A percentile compares a stretch with the other conserved stretches of the same genome.
These are phyloP conservation scores for Campoplex capitator DNA, from an alignment of 2,888 invertebrate genomes.

Conservation along the genomic window DNA sequence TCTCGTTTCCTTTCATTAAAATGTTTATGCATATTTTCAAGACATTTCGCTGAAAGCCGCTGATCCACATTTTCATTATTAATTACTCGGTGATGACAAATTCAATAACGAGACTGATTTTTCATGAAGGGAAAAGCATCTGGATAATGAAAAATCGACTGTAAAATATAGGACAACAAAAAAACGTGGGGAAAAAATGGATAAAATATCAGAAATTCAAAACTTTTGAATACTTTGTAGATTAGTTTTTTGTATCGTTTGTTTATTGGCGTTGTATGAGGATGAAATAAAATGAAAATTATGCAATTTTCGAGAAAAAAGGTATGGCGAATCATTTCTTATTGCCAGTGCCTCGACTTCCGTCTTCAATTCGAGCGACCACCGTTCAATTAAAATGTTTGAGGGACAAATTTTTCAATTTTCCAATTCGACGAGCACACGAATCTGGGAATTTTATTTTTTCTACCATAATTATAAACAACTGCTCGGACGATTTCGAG, in stretches of 20 bases:
- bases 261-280: not conserved
- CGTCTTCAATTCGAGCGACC: not conserved
- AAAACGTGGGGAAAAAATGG: not conserved
- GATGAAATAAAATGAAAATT: not conserved
- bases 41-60: not conserved
- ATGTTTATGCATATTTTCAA: conserved; percentile 11
- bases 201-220: not conserved
- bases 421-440: not conserved
- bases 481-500: not conserved
- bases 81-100: not conserved
- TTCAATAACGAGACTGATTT: not conserved
- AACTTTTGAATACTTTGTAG: not conserved
- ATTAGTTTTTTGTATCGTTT: too few relatives aligned
- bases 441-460: not conserved
- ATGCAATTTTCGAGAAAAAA: not conserved
- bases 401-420: conserved; percentile 7
- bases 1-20: conserved; percentile 29
- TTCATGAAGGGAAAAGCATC: not conserved
- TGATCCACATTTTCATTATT: not conserved
- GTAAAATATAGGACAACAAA: not conserved
- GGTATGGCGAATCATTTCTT: not conserved
- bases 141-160: not conserved
- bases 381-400: conserved; percentile 2
- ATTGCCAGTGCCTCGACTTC: not conserved
- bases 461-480: not conserved